Conservation (phyloP, 1,140 invertebrate genomes). For the Ceratina calcarata region DNA sequence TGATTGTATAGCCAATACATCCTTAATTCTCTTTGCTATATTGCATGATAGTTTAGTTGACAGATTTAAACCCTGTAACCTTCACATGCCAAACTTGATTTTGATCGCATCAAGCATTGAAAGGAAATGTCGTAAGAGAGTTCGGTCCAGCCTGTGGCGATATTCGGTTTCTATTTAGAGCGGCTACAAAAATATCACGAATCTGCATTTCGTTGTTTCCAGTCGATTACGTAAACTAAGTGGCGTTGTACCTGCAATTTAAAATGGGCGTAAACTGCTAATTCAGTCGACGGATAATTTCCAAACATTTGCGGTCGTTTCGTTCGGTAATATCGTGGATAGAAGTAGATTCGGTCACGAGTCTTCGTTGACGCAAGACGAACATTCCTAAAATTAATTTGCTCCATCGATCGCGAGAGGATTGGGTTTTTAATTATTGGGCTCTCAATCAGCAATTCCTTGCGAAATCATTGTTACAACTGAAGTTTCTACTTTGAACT, state of each 20-base stretch:
- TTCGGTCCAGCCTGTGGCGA: constrained; percentile 11
- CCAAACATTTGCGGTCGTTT: constrained; percentile 68
- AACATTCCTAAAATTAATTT: constrained; percentile 58
- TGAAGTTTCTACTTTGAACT: background rate
- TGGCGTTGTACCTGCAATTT: constrained; percentile 66
- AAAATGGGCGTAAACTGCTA: constrained; percentile 68
- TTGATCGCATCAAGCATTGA: constrained; percentile 6
- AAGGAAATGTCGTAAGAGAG: constrained; percentile 37
- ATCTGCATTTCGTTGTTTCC: constrained; percentile 62
- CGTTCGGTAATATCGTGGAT: constrained; percentile 71
- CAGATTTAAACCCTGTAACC: background rate
- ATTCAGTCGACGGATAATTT: constrained; percentile 63
- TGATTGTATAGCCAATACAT: too few species aligned
- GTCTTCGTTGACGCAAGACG: constrained; percentile 59
- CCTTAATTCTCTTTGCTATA: too few species aligned
- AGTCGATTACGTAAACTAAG: constrained; percentile 64
- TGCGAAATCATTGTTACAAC: background rate
- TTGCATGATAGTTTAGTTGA: too few species aligned
- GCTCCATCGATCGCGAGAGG: constrained; percentile 52
- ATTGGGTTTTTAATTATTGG: constrained; percentile 11
- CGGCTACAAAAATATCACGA: constrained; percentile 44
- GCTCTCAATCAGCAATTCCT: too few species aligned
- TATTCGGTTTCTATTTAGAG: background rate
- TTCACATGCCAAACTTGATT: background rate
- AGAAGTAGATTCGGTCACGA: constrained; percentile 66